Percentiles rank a stretch among this genome's conserved stretches.
These are phyloP conservation scores for Neocloeon triangulifer DNA, from an alignment of 1,140 invertebrate genomes.

Conservation along the genomic window DNA sequence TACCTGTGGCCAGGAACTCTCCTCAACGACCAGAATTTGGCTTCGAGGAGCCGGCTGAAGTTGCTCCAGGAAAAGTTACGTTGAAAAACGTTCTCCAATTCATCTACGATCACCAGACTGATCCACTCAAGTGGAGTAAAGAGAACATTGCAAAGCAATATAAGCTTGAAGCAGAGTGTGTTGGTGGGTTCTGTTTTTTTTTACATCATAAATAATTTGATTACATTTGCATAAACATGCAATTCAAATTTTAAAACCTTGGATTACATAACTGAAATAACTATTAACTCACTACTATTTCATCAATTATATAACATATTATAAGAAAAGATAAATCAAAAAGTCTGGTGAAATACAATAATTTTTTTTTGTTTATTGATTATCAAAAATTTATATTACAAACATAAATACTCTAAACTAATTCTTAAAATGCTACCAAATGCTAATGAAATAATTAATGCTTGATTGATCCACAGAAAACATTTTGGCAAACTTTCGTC, in stretches of 20 bases:
- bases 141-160: slow-evolving; percentile 14
- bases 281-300: no score
- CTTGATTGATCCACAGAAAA: not conserved
- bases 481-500: not conserved
- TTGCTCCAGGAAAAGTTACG: slow-evolving; percentile 15
- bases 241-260: no score
- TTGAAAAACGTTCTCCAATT: slow-evolving; percentile 14
- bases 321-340: no score
- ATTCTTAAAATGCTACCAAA: no score
- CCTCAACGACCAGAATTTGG: slow-evolving; percentile 13
- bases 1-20: slow-evolving; percentile 3
- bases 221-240: no score
- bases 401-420: no score
- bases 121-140: slow-evolving; percentile 11
- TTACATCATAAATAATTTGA: slow-evolving; percentile 1
- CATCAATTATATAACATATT: no score
- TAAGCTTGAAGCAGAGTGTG: slow-evolving; percentile 11
- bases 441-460: no score
- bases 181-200: slow-evolving; percentile 6
- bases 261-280: not conserved
- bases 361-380: no score
- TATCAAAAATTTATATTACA: not conserved
- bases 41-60: slow-evolving; percentile 13
- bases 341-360: no score
- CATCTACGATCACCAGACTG: slow-evolving; percentile 12